A percentile compares a stretch with the other conserved stretches of the same genome.
These are phyloP conservation scores for Drosophila chauvacae DNA, from an alignment of 1,140 invertebrate genomes.

Conservation along the genomic window DNA sequence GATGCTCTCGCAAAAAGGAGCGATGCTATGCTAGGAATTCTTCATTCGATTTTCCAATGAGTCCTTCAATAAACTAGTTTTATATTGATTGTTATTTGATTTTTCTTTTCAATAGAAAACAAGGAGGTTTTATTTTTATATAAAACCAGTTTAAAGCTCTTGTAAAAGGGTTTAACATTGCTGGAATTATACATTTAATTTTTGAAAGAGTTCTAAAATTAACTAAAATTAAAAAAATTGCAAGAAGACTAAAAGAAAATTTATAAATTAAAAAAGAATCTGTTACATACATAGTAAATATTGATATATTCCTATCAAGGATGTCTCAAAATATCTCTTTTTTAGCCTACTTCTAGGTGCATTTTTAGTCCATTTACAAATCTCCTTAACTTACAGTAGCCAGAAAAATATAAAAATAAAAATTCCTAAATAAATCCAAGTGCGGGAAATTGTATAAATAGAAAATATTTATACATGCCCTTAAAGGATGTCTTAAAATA, in stretches of 20 bases:
- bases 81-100: not conserved
- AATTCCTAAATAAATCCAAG: too few species aligned
- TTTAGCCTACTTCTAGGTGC: not conserved
- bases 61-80: not conserved
- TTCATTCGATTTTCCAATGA: not conserved
- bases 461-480: not conserved
- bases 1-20: slow-evolving; percentile 15
- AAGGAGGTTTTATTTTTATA: too few species aligned
- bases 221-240: too few species aligned
- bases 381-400: too few species aligned
- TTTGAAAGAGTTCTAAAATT: too few species aligned
- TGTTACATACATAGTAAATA: too few species aligned
- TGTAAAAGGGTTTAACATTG: too few species aligned
- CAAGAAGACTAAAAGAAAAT: too few species aligned
- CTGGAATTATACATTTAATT: too few species aligned
- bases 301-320: too few species aligned
- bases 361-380: not conserved
- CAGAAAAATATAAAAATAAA: not conserved
- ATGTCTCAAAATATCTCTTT: too few species aligned
- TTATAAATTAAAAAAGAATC: too few species aligned
- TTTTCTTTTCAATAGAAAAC: not conserved
- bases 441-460: not conserved
- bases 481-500: not conserved
- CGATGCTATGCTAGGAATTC: not conserved
- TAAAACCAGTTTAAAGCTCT: not conserved